Percentiles rank a stretch among this genome's conserved stretches.
These are phyloP conservation scores for Actias luna DNA, from an alignment of 2,888 invertebrate species.

Conservation along the genomic window DNA sequence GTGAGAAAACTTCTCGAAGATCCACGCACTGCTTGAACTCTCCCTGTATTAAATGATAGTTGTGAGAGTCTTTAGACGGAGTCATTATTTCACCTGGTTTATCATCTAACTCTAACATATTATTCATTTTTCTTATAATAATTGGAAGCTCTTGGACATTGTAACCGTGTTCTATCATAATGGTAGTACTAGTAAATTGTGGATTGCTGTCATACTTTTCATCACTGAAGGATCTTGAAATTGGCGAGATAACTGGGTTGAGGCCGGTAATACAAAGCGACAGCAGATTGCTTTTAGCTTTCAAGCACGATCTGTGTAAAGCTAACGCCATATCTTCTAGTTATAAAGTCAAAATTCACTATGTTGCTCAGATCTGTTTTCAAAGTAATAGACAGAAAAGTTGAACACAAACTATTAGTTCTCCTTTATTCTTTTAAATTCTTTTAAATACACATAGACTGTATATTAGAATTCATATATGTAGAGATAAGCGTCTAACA, in stretches of 20 bases:
- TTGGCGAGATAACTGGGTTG: slow-evolving; percentile 30
- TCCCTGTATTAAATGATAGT: slow-evolving; percentile 67
- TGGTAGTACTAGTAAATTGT: slow-evolving; percentile 70
- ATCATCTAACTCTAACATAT: slow-evolving; percentile 58
- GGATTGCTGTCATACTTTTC: slow-evolving; percentile 53
- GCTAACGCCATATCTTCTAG: slow-evolving; percentile 51
- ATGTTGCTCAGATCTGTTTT: background rate
- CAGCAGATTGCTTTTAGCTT: slow-evolving; percentile 53
- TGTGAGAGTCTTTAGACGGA: slow-evolving; percentile 48
- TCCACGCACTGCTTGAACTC: slow-evolving; percentile 72
- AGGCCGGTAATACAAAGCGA: slow-evolving; percentile 37
- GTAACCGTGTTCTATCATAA: slow-evolving; percentile 85
- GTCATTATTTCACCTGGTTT: slow-evolving; percentile 36
- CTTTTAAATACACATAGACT: too few species aligned
- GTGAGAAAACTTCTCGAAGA: slow-evolving; percentile 68
- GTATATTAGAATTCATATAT: too few species aligned
- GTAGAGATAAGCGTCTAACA: too few species aligned
- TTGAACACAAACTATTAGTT: background rate
- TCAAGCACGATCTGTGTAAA: slow-evolving; percentile 58
- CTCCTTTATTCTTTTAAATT: too few species aligned
- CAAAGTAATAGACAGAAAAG: background rate
- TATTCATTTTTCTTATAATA: slow-evolving; percentile 79
- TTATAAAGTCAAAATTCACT: slow-evolving; percentile 5
- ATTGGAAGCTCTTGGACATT: slow-evolving; percentile 86
- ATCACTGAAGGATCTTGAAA: slow-evolving; percentile 50